These are phyloP conservation scores for Ceriagrion tenellum DNA, from an alignment of 2,888 invertebrate genomes.

Conservation along the genomic window DNA sequence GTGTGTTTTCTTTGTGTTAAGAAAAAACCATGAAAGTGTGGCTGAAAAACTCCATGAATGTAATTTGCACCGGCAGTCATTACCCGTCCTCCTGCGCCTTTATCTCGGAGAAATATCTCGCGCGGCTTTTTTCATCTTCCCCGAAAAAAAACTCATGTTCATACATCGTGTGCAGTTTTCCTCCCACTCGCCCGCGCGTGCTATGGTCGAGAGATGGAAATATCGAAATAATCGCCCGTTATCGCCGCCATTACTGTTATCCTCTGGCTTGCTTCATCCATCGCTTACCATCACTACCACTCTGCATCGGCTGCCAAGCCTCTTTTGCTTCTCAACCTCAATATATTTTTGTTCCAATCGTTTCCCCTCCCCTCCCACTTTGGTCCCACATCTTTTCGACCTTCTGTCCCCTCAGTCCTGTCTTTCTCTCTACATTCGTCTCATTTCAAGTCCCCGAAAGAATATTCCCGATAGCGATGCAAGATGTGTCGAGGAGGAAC, in stretches of 20 bases:
- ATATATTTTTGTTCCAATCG: background rate
- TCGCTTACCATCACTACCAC: background rate
- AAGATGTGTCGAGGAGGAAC: background rate
- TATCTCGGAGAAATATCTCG: background rate
- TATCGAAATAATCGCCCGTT: conserved; percentile 44
- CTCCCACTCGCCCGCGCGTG: background rate
- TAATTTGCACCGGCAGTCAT: conserved; percentile 29
- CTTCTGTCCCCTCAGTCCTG: background rate
- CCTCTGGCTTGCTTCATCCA: background rate
- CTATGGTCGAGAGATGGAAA: background rate
- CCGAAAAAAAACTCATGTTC: background rate
- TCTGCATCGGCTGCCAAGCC: background rate
- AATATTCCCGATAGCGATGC: background rate
- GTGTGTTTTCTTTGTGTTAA: background rate
- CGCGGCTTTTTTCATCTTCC: background rate
- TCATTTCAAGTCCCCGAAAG: background rate
- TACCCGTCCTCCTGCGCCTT: background rate
- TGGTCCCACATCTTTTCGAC: background rate
- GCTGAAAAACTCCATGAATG: background rate
- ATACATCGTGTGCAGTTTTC: background rate
- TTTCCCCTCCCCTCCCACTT: background rate
- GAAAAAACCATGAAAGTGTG: background rate
- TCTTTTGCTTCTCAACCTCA: background rate
- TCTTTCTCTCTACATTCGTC: background rate
- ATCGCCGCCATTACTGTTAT: background rate